phyloP scores from a whole-genome alignment of 2,113 vertebrate species.

The Cromileptes altivelis region DNA sequence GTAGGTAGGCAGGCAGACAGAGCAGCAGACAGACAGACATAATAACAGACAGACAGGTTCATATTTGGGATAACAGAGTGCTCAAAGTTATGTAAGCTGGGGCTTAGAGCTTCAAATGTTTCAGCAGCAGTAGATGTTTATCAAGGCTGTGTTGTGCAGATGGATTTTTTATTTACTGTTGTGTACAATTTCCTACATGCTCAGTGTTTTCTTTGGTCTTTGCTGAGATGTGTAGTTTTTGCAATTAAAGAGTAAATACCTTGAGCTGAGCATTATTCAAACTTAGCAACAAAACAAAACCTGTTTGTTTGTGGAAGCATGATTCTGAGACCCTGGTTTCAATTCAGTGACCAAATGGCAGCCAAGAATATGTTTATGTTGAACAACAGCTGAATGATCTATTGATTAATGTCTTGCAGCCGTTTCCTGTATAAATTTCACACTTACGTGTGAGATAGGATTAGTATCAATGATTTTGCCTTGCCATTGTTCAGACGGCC shows the following conservation, averaged over 20 bases:
- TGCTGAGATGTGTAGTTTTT: slow-evolving; percentile 22
- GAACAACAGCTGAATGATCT: slow-evolving; percentile 26
- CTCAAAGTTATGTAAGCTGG: slow-evolving; percentile 65
- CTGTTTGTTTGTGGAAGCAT: slow-evolving; percentile 4
- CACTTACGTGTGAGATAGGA: slow-evolving; percentile 27
- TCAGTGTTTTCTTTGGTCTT: slow-evolving; percentile 29
- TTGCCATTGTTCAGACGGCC: not conserved
- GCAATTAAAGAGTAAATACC: slow-evolving; percentile 27
- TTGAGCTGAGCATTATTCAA: slow-evolving; percentile 4
- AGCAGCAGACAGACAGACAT: slow-evolving; percentile 34
- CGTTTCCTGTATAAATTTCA: slow-evolving; percentile 29
- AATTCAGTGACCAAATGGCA: slow-evolving; percentile 9
- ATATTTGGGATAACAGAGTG: slow-evolving; percentile 58
- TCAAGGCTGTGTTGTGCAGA: slow-evolving; percentile 32
- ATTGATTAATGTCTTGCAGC: slow-evolving; percentile 28
- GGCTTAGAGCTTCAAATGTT: slow-evolving; percentile 48
- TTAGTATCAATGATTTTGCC: slow-evolving; percentile 28
- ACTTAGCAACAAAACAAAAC: slow-evolving; percentile 35
- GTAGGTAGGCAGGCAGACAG: slow-evolving; percentile 48
- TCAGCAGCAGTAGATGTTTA: slow-evolving; percentile 60
- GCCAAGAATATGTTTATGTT: slow-evolving; percentile 36
- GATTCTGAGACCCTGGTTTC: slow-evolving; percentile 6
- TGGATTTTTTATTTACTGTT: slow-evolving; percentile 21
- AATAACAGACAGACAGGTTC: slow-evolving; percentile 61
- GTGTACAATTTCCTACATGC: slow-evolving; percentile 22